Percentiles rank a stretch among this genome's conserved stretches.
Evolutionary conservation across 2,113 vertebrate species (phyloP).

Genomic region (Eurypyga helias): DNA sequence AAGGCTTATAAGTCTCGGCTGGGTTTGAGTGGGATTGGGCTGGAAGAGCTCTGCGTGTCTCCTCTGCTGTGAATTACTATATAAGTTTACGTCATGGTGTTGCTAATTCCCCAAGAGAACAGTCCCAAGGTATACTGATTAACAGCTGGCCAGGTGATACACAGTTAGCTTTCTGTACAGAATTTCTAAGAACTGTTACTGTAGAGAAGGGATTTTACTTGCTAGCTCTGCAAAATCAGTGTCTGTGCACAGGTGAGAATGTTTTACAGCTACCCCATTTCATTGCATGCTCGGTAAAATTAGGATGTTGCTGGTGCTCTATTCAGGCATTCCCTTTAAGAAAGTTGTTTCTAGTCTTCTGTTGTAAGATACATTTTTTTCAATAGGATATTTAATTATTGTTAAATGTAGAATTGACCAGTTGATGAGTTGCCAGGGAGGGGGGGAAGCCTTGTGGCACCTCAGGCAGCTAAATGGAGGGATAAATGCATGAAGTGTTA

Average conservation of each 20-base stretch:
- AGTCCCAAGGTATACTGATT: too few species aligned
- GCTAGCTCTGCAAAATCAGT: not conserved
- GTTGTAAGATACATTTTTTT: not conserved
- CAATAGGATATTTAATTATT: too few species aligned
- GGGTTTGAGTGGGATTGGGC: not conserved
- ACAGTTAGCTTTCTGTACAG: not conserved
- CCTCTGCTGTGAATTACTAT: not conserved
- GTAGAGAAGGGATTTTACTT: not conserved
- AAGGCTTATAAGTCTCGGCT: not conserved
- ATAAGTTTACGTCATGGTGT: too few species aligned
- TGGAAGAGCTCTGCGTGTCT: not conserved
- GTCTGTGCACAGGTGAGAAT: not conserved
- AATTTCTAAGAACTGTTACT: accelerated
- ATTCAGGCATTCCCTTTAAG: not conserved
- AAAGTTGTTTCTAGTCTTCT: not conserved
- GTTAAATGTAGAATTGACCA: not conserved
- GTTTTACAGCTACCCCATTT: not conserved
- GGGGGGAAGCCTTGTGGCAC: accelerated
- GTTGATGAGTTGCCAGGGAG: accelerated
- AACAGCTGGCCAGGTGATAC: not conserved
- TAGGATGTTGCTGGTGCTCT: not conserved
- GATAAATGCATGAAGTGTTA: accelerated
- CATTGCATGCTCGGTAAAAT: not conserved
- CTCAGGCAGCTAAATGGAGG: accelerated
- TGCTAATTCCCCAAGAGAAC: not conserved